Evolutionary conservation across 1,140 invertebrate species (phyloP).

Genomic region (Aphaenogaster rudis): DNA sequence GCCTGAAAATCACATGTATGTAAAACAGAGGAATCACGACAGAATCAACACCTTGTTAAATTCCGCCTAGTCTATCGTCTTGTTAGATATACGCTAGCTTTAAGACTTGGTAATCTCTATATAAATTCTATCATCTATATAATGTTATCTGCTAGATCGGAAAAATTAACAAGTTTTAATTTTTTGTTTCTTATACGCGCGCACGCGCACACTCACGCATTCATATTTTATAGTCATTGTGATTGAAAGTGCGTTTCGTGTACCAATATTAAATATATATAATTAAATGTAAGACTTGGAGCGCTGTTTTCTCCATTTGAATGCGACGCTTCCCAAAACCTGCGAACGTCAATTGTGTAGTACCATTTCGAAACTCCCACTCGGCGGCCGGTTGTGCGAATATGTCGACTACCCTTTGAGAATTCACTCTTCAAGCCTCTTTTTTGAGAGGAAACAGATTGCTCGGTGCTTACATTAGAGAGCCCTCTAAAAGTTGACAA

Average conservation of each 20-base stretch:
- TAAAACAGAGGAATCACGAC: slow-evolving; percentile 30
- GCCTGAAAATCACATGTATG: slow-evolving; percentile 45
- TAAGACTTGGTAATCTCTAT: background rate
- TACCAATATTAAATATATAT: background rate
- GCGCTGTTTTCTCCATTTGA: background rate
- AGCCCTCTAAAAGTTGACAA: background rate
- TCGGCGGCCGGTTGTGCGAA: background rate
- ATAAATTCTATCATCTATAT: background rate
- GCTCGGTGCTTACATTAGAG: slow-evolving; percentile 10
- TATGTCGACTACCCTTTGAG: background rate
- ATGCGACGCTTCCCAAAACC: background rate
- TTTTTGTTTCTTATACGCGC: background rate
- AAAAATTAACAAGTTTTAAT: background rate
- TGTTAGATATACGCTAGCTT: background rate
- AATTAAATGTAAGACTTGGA: slow-evolving; percentile 6
- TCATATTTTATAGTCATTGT: background rate
- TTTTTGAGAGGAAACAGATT: slow-evolving; percentile 10
- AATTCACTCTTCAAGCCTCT: background rate
- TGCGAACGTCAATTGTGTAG: background rate
- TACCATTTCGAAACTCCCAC: background rate
- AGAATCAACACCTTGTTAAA: background rate
- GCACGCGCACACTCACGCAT: too few species aligned
- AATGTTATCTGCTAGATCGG: slow-evolving; percentile 5
- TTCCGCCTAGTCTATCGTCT: background rate
- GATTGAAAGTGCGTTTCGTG: background rate